Evolutionary conservation across 2,113 vertebrate species (phyloP).

Genomic region (Naja naja): DNA sequence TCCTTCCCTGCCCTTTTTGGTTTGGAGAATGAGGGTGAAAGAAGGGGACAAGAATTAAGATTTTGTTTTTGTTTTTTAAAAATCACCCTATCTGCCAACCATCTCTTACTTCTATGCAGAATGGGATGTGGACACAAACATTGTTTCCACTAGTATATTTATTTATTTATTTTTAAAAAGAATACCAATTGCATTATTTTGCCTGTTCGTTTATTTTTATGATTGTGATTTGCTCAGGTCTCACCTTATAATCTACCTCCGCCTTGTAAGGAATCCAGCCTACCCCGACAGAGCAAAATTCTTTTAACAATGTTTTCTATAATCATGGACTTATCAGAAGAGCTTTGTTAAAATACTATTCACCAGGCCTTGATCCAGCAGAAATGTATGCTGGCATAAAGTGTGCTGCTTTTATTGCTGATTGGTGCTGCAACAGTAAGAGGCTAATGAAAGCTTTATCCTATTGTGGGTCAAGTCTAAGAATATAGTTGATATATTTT

Average conservation of each 20-base stretch:
- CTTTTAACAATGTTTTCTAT: background rate
- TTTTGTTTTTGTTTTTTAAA: conserved; percentile 18
- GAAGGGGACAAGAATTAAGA: fast-evolving
- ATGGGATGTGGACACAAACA: background rate
- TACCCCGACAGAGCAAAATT: background rate
- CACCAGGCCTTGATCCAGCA: background rate
- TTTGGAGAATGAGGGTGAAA: background rate
- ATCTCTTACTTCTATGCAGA: background rate
- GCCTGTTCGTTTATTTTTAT: conserved; percentile 3
- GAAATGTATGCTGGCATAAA: background rate
- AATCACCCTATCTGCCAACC: background rate
- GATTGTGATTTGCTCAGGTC: background rate
- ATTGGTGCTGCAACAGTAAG: background rate
- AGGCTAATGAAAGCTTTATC: background rate
- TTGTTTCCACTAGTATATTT: conserved; percentile 7
- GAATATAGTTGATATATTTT: background rate
- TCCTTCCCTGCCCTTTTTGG: background rate
- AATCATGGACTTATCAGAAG: background rate
- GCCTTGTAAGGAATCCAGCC: background rate
- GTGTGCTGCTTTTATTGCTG: background rate
- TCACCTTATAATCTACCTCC: conserved; percentile 16
- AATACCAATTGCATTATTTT: conserved; percentile 15
- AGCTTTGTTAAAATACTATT: background rate
- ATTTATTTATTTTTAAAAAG: background rate
- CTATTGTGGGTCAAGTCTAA: background rate